phyloP scores from a whole-genome alignment of 2,113 vertebrate species.

The Butorides virescens region DNA sequence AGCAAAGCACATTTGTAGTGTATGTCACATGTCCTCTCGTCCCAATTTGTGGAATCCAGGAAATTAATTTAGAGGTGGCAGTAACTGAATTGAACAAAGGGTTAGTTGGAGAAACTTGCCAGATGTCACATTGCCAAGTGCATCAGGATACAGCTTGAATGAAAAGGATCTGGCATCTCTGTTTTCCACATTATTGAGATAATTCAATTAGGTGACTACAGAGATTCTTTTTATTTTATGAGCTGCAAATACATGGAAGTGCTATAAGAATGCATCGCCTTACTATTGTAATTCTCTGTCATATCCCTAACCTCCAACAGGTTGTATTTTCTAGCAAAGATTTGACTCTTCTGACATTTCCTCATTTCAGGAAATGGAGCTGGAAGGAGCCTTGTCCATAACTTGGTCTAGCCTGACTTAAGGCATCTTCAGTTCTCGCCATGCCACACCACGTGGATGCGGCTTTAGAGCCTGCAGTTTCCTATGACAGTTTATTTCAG shows the following conservation, averaged over 20 bases:
- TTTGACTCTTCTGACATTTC: neutral
- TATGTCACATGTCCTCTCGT: neutral
- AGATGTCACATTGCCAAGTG: neutral
- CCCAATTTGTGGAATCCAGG: neutral
- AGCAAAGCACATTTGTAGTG: neutral
- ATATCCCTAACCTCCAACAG: neutral
- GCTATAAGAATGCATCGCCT: neutral
- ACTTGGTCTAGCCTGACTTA: neutral
- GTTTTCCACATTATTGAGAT: neutral
- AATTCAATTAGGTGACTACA: neutral
- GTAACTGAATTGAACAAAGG: neutral
- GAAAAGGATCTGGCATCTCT: neutral
- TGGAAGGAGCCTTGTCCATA: neutral
- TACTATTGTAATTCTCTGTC: neutral
- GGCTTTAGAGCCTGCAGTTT: neutral
- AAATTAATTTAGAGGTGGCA: neutral
- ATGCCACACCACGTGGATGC: fast-evolving
- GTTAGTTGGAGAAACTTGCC: neutral
- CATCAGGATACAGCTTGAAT: neutral
- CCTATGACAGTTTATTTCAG: neutral
- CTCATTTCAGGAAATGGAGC: neutral
- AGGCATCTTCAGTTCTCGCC: neutral
- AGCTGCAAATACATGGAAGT: neutral
- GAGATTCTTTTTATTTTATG: neutral
- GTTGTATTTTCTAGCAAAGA: neutral